phyloP scores from a whole-genome alignment of 2,797 vertebrate genomes.

The Pogoniulus pusillus region DNA sequence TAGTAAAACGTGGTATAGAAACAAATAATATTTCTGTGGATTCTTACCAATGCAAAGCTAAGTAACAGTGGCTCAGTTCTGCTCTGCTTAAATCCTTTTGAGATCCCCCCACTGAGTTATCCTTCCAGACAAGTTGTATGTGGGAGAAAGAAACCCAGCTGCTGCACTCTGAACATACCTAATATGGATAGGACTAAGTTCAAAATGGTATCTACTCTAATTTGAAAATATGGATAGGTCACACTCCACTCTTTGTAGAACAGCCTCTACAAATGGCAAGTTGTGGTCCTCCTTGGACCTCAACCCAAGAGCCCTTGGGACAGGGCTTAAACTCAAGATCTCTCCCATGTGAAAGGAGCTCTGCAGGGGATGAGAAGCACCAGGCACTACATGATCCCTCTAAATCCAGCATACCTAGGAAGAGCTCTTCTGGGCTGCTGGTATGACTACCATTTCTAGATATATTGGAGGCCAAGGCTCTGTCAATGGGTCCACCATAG shows the following conservation, averaged over 20 bases:
- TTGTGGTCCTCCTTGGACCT: background rate
- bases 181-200: background rate
- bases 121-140: background rate
- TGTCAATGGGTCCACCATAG: too few species aligned
- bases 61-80: background rate
- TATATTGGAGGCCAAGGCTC: background rate
- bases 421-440: background rate
- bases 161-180: background rate
- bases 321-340: background rate
- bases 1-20: background rate
- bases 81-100: background rate
- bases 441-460: background rate
- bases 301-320: background rate
- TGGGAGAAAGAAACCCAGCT: background rate
- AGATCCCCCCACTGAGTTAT: background rate
- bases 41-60: background rate
- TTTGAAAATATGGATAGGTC: background rate
- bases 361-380: background rate
- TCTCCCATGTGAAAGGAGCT: background rate
- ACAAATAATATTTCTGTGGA: background rate
- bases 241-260: background rate
- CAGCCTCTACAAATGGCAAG: background rate
- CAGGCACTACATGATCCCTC: rapidly evolving
- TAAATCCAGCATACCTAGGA: background rate
- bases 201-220: background rate